phyloP scores from a whole-genome alignment of 2,797 vertebrate genomes.

The Syngnathus acus region DNA sequence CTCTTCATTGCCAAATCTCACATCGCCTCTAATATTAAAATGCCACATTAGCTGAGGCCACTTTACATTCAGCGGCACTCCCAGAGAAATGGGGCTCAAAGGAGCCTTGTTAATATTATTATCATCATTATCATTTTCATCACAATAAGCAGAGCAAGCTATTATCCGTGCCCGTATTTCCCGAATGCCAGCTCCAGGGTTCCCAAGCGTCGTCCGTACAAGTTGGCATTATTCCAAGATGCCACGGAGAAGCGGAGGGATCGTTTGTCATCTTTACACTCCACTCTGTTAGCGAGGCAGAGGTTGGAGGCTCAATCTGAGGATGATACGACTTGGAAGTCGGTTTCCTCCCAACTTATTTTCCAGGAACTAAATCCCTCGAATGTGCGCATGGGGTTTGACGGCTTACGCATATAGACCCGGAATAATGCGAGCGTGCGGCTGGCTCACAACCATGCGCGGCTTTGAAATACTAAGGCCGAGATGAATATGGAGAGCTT shows the following conservation, averaged over 20 bases:
- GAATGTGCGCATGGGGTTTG: constrained; percentile 27
- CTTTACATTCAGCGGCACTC: constrained; percentile 34
- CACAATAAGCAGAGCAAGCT: constrained; percentile 53
- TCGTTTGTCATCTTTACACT: constrained; percentile 50
- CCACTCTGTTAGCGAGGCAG: constrained; percentile 11
- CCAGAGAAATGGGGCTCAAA: constrained; percentile 36
- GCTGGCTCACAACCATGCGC: constrained; percentile 10
- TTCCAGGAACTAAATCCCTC: constrained; percentile 20
- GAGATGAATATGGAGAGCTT: neutral
- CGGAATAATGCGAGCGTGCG: constrained; percentile 22
- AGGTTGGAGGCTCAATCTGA: constrained; percentile 24
- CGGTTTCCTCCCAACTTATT: constrained; percentile 27
- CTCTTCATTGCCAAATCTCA: constrained; percentile 23
- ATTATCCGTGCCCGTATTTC: constrained; percentile 54
- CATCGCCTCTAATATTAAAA: constrained; percentile 30
- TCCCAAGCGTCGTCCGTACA: constrained; percentile 45
- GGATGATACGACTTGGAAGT: constrained; percentile 52
- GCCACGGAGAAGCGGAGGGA: constrained; percentile 39
- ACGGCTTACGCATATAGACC: constrained; percentile 19
- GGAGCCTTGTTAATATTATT: constrained; percentile 54
- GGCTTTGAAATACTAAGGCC: neutral
- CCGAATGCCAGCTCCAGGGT: constrained; percentile 44
- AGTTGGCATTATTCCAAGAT: constrained; percentile 50
- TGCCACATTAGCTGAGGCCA: constrained; percentile 29
- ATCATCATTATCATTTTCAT: constrained; percentile 62